Evolutionary conservation across 2,888 invertebrate genomes (phyloP).

Genomic region (Agrotis ipsilon): DNA sequence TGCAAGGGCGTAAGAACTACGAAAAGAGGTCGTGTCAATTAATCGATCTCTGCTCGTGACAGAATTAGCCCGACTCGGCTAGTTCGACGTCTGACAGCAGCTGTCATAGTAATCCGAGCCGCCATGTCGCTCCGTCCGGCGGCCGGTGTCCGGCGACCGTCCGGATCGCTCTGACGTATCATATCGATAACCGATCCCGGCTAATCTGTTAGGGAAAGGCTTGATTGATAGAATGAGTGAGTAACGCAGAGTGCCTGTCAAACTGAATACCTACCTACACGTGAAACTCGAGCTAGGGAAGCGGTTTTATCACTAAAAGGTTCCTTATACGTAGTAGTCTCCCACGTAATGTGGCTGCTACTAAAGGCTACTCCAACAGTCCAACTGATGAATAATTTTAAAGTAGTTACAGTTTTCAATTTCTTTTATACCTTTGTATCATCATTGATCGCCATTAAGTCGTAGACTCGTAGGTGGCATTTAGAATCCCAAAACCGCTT

Average conservation of each 20-base stretch:
- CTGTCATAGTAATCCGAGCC: constrained; percentile 34
- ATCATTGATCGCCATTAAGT: background rate
- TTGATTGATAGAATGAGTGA: constrained; percentile 50
- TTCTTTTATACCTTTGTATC: background rate
- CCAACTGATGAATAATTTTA: background rate
- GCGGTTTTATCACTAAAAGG: constrained; percentile 9
- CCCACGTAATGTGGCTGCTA: background rate
- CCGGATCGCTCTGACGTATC: constrained; percentile 23
- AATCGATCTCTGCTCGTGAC: constrained; percentile 8
- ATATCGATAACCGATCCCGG: constrained; percentile 36
- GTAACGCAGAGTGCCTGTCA: constrained; percentile 26
- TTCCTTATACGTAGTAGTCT: background rate
- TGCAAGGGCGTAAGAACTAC: background rate
- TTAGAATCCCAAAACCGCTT: background rate
- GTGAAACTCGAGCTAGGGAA: constrained; percentile 5
- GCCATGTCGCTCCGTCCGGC: background rate
- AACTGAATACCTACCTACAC: background rate
- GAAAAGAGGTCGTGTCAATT: constrained; percentile 7
- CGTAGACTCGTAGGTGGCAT: too few species aligned
- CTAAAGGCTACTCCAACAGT: too few species aligned
- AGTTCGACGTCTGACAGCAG: constrained; percentile 16
- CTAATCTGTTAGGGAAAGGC: constrained; percentile 22
- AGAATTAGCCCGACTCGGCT: constrained; percentile 19
- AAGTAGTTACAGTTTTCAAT: background rate
- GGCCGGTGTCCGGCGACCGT: background rate